A percentile compares a stretch with the other conserved stretches of the same genome.
phyloP scores from a whole-genome alignment of 1,140 invertebrate species.

The Asbolus verrucosus region DNA sequence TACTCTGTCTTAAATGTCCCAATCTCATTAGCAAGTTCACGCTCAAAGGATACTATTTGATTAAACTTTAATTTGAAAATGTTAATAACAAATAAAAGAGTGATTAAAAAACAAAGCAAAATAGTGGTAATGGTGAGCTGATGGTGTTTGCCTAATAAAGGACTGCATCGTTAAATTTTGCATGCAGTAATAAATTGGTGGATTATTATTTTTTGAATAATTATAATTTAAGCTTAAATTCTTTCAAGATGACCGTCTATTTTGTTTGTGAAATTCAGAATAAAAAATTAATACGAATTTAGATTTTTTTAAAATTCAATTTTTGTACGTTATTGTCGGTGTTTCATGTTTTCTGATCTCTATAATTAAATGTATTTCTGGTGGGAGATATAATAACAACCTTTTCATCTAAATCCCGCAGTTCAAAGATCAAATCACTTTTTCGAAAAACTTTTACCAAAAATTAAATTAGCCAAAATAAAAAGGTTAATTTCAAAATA shows the following conservation, averaged over 20 bases:
- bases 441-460: too few relatives aligned
- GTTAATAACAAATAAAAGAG: too few relatives aligned
- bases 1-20: too few relatives aligned
- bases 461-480: background rate
- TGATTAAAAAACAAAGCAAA: too few relatives aligned
- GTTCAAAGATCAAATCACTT: slow-evolving; percentile 32
- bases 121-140: background rate
- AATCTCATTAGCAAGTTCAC: too few relatives aligned
- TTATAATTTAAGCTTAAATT: too few relatives aligned
- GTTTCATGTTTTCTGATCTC: background rate
- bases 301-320: background rate
- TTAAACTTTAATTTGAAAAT: too few relatives aligned
- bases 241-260: too few relatives aligned
- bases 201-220: slow-evolving; percentile 24
- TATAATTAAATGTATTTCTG: too few relatives aligned
- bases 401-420: background rate
- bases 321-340: too few relatives aligned
- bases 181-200: slow-evolving; percentile 20
- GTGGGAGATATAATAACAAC: too few relatives aligned
- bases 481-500: slow-evolving; percentile 10
- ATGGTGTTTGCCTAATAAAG: slow-evolving; percentile 31
- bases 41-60: too few relatives aligned
- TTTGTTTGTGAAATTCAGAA: background rate
- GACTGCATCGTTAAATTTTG: slow-evolving; percentile 36
- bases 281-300: background rate